Base-by-base conservation (phyloP, 1,140 invertebrate genomes). In the Drosophila sp. region DNA sequence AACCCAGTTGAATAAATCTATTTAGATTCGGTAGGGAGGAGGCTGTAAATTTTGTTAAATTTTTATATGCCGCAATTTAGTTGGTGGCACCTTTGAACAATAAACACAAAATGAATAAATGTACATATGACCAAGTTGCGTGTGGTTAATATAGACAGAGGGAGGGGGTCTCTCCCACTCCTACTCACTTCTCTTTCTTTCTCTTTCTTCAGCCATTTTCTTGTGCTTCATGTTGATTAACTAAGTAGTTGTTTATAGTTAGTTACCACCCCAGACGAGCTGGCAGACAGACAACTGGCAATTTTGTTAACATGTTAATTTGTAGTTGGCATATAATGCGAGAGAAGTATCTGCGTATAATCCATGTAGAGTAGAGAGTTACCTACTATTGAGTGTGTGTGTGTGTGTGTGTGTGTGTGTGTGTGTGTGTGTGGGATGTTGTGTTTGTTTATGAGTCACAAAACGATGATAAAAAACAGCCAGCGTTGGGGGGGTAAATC, bases 291-390 rank as follows among this genome's bases (percentile, higher is more conserved):
- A 33, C 65, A 84, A 80, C 80, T 80, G 72, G 72, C 64, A 73
- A 72, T 76, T 86, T 79, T 87, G 83, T 83, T 79, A 87, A 86
- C 79, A 86, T 86, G 83, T 70, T 86, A 87, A 87, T 86, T 86
- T 83, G 79, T 56, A 73, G 79, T 78, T 86, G 70, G 73, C 76
- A 65, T 76, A 78, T 84, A 25, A 25, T 50, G 44, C 7, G 44
- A 50, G 44, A 50, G 23, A 27, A 50, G 44, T 50, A 50, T 72
- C 69, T 79, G 56, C 64, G 40, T 41, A 35, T 76, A 76, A 54
- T 23, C 40, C 23, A 11, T 17, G 17, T 4, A 38, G 60, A 70
- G 66, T 71, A 40, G 32, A 17, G 17, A 60, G 76, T 71, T 58
- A 33, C n/a, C 56, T 41, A 44, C 66, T 66, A 61, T 85, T 62